A percentile compares a stretch with the other conserved stretches of the same genome.
These are phyloP conservation scores for Gasterosteus nipponicus DNA, from an alignment of 2,113 vertebrate genomes.

Conservation along the genomic window DNA sequence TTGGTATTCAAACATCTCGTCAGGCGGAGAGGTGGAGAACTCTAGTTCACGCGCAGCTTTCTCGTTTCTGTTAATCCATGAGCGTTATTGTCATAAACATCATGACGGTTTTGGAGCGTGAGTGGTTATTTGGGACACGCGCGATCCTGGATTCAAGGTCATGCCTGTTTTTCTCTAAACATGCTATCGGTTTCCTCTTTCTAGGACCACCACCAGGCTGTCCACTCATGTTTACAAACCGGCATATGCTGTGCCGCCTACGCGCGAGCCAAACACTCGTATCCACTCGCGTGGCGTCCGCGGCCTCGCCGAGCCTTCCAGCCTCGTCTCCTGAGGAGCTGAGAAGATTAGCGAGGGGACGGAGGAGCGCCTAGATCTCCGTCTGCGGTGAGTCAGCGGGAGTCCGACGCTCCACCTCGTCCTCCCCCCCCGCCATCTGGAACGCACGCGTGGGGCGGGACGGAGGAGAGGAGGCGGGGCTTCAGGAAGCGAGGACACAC, in stretches of 20 bases:
- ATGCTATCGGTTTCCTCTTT: not conserved
- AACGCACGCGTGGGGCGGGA: slow-evolving; percentile 40
- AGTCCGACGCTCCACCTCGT: slow-evolving; percentile 22
- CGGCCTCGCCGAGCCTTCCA: slow-evolving; percentile 26
- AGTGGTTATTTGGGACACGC: not conserved
- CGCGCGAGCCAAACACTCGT: no score
- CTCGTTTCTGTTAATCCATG: not conserved
- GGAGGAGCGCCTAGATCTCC: slow-evolving; percentile 31
- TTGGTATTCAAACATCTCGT: not conserved
- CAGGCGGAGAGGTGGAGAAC: not conserved
- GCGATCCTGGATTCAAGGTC: not conserved
- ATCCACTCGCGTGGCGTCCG: not conserved
- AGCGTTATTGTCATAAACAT: not conserved
- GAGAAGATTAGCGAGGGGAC: slow-evolving; percentile 10
- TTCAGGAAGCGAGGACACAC: slow-evolving; percentile 29
- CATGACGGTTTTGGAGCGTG: not conserved
- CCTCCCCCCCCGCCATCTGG: slow-evolving; percentile 54
- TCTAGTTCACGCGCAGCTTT: not conserved
- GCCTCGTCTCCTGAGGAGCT: slow-evolving; percentile 32
- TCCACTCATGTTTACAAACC: slow-evolving; percentile 16
- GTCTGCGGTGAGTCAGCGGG: slow-evolving; percentile 58
- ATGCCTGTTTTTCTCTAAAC: not conserved
- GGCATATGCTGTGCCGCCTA: not conserved
- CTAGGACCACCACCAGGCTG: not conserved
- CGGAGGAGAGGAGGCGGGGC: slow-evolving; percentile 27